Percentiles rank a stretch among this genome's conserved stretches.
phyloP scores from a whole-genome alignment of 2,888 invertebrate genomes.

The Dinocampus coccinellae region DNA sequence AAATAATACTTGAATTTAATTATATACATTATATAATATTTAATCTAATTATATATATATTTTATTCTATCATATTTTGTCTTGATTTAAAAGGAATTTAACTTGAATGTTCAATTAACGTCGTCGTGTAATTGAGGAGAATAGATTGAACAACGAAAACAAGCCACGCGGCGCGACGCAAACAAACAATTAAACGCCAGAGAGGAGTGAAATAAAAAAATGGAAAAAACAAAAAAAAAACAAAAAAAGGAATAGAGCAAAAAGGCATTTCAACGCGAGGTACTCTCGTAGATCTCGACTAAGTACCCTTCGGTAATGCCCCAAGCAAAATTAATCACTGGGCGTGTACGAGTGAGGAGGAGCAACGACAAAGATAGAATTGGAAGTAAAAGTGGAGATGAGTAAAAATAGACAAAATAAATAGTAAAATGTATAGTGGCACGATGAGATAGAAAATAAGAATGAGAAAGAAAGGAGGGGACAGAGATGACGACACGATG shows the following conservation, averaged over 20 bases:
- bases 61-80: background rate
- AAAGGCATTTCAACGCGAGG: conserved; percentile 17
- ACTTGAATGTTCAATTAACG: conserved; percentile 18
- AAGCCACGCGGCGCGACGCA: conserved; percentile 13
- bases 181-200: conserved; percentile 25
- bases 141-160: conserved; percentile 20
- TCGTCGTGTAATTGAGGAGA: conserved; percentile 12
- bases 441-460: no score
- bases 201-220: conserved; percentile 18
- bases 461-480: background rate
- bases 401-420: no score
- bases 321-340: conserved; percentile 59
- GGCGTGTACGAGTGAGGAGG: conserved; percentile 40
- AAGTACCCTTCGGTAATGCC: conserved; percentile 61
- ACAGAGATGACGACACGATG: no score
- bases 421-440: no score
- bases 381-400: conserved; percentile 17
- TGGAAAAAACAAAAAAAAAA: no score
- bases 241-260: conserved; percentile 15
- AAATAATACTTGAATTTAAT: background rate
- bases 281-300: conserved; percentile 57
- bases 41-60: background rate
- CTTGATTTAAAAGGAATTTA: background rate
- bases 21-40: background rate
- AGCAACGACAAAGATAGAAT: conserved; percentile 3